These are phyloP conservation scores for Sitophilus oryzae DNA, from an alignment of 1,140 invertebrate species.

Conservation along the genomic window DNA sequence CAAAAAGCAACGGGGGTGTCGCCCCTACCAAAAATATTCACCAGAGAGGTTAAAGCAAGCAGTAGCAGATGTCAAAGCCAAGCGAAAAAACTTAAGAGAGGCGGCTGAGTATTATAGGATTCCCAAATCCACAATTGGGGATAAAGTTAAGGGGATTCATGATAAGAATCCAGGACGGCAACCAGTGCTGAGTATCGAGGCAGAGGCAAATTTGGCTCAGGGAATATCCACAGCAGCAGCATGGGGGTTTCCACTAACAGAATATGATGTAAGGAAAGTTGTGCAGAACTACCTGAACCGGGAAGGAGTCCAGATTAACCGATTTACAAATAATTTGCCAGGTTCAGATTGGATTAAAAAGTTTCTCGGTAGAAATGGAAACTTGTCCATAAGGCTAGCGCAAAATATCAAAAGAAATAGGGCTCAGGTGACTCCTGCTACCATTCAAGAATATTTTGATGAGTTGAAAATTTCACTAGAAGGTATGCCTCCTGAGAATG, in stretches of 20 bases:
- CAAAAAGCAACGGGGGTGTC: no score
- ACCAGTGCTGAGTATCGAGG: neutral
- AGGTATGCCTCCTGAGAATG: no score
- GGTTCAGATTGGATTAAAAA: neutral
- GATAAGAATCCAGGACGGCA: no score
- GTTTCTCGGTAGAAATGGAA: neutral
- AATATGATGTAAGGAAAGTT: neutral
- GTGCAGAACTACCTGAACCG: neutral
- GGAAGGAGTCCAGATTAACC: neutral
- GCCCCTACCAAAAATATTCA: no score
- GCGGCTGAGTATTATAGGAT: no score
- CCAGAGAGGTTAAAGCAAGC: no score
- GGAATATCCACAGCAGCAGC: neutral
- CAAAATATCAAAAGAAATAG: slow-evolving; percentile 8
- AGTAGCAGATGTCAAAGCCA: no score
- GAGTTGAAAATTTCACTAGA: neutral
- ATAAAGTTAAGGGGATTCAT: no score
- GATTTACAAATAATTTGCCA: neutral
- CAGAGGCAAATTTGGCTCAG: neutral
- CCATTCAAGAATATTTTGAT: slow-evolving; percentile 4
- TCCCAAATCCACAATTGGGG: no score
- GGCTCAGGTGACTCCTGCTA: neutral
- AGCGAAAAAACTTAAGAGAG: no score
- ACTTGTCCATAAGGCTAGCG: neutral
- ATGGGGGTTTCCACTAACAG: neutral